Percentiles rank a stretch among this genome's conserved stretches.
Evolutionary conservation across 1,140 invertebrate species (phyloP).

Genomic region (Homarus americanus): DNA sequence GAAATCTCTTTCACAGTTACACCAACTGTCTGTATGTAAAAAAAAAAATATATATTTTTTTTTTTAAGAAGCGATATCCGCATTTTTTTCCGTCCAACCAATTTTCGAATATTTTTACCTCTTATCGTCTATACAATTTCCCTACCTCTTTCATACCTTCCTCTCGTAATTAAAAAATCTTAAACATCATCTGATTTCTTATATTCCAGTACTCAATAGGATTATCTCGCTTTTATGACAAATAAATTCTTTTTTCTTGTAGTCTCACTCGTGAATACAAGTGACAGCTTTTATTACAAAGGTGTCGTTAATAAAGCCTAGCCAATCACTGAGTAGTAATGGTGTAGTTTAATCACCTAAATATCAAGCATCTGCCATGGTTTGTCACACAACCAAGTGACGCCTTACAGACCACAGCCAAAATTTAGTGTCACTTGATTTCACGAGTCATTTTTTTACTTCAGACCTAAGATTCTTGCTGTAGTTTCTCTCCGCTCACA

Average conservation of each 20-base stretch:
- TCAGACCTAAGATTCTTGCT: constrained; percentile 51
- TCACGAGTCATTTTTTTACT: background rate
- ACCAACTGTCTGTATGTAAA: background rate
- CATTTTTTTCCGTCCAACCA: background rate
- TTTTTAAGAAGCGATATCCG: background rate
- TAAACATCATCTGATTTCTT: background rate
- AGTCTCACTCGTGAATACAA: background rate
- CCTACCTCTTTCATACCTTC: background rate
- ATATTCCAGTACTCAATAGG: background rate
- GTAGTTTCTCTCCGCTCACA: background rate
- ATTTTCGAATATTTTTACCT: background rate
- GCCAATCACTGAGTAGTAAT: too few species aligned
- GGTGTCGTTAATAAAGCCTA: background rate
- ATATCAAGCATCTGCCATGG: too few species aligned
- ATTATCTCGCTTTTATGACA: background rate
- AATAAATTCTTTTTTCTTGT: background rate
- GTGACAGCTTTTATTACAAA: background rate
- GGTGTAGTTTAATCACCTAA: too few species aligned
- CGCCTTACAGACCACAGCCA: too few species aligned
- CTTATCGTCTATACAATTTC: background rate
- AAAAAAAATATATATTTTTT: constrained; percentile 1
- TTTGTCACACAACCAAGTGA: too few species aligned
- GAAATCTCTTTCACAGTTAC: background rate
- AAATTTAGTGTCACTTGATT: background rate
- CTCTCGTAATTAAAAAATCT: background rate